Conservation (phyloP, 2,797 vertebrate genomes). For the Gobio occitaniae region DNA sequence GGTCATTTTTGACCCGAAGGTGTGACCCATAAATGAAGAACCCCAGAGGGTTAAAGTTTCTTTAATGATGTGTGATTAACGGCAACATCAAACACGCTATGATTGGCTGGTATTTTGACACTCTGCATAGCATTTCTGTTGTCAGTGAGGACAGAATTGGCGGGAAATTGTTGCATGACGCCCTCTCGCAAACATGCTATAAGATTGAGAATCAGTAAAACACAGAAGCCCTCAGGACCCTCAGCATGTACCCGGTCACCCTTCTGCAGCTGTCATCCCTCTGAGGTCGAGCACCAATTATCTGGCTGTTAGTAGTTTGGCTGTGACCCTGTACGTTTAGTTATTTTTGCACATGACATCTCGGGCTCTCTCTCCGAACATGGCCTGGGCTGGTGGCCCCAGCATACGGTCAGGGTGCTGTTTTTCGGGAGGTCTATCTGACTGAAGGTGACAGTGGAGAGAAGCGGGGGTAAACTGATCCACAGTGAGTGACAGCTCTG, state of each 20-base stretch:
- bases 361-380: constrained; percentile 58
- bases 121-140: neutral
- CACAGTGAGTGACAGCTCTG: constrained; percentile 58
- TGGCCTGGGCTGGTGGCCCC: constrained; percentile 52
- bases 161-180: neutral
- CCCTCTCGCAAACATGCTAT: too few relatives aligned
- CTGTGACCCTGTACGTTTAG: constrained; percentile 65
- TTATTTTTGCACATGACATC: constrained; percentile 71
- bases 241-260: constrained; percentile 31
- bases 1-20: too few relatives aligned
- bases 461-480: constrained; percentile 61
- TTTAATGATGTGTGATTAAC: neutral
- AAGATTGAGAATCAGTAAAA: neutral
- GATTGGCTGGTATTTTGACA: neutral
- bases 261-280: constrained; percentile 65
- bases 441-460: constrained; percentile 54
- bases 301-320: constrained; percentile 65
- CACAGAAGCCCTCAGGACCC: constrained; percentile 14
- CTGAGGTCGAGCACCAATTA: constrained; percentile 65
- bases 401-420: constrained; percentile 42
- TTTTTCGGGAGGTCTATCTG: constrained; percentile 43
- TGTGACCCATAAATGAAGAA: too few relatives aligned
- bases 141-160: neutral
- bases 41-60: too few relatives aligned
- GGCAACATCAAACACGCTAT: neutral